phyloP scores from a whole-genome alignment of 2,797 vertebrate genomes.

The Argya squamiceps region DNA sequence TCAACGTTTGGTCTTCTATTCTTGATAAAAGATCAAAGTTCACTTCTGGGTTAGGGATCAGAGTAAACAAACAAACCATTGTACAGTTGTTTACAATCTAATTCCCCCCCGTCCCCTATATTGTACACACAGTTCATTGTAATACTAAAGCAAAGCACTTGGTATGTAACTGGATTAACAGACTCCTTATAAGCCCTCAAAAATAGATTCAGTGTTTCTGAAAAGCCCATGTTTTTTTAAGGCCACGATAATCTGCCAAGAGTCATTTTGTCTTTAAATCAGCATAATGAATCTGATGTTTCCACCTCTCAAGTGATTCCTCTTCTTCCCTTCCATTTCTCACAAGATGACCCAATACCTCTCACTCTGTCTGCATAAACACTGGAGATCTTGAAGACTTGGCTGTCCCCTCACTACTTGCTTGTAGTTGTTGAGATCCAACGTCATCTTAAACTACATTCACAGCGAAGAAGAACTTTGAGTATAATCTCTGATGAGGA shows the following conservation, averaged over 20 bases:
- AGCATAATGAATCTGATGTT: slow-evolving; percentile 56
- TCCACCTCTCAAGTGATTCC: slow-evolving; percentile 21
- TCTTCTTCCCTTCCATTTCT: slow-evolving; percentile 13
- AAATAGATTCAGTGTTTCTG: slow-evolving; percentile 79
- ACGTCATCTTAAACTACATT: slow-evolving; percentile 64
- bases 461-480: slow-evolving; percentile 99
- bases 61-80: slow-evolving; percentile 78
- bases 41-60: slow-evolving; percentile 82
- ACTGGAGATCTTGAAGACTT: slow-evolving; percentile 60
- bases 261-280: slow-evolving; percentile 62
- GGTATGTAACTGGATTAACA: slow-evolving; percentile 79
- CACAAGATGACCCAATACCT: neutral
- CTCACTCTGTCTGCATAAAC: slow-evolving; percentile 64
- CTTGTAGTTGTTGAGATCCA: slow-evolving; percentile 10
- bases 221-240: slow-evolving; percentile 92
- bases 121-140: slow-evolving; percentile 72
- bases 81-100: slow-evolving; percentile 72
- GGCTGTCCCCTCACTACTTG: slow-evolving; percentile 16
- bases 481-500: slow-evolving; percentile 95
- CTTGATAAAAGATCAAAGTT: slow-evolving; percentile 81
- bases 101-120: neutral
- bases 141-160: slow-evolving; percentile 87
- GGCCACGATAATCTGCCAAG: slow-evolving; percentile 86
- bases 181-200: slow-evolving; percentile 75
- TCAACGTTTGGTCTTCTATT: slow-evolving; percentile 83